A percentile compares a stretch with the other conserved stretches of the same genome.
phyloP scores from a whole-genome alignment of 2,888 invertebrate species.

The Lamellibrachia satsuma region DNA sequence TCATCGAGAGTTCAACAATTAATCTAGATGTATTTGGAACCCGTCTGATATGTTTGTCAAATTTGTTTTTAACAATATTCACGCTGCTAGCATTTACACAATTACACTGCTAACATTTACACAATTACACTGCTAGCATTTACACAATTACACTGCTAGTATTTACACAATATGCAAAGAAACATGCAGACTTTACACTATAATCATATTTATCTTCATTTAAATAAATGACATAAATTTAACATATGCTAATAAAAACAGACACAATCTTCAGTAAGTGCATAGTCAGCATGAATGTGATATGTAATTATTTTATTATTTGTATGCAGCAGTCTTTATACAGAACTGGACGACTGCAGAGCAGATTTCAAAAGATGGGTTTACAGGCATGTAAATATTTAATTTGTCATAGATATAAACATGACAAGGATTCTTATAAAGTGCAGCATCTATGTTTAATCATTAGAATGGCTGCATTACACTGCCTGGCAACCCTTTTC shows the following conservation, averaged over 20 bases:
- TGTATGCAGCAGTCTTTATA: constrained; percentile 46
- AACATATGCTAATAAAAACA: not conserved
- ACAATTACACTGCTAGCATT: too few species aligned
- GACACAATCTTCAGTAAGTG: not conserved
- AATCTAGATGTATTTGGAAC: too few species aligned
- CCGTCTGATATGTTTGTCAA: too few species aligned
- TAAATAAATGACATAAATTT: too few species aligned
- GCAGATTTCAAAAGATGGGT: constrained; percentile 51
- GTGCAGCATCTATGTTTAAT: not conserved
- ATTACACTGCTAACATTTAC: too few species aligned
- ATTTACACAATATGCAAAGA: not conserved
- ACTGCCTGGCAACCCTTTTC: not conserved
- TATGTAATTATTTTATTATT: not conserved
- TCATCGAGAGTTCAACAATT: too few species aligned
- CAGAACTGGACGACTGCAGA: constrained; percentile 52
- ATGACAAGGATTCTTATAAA: not conserved
- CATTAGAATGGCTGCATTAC: not conserved
- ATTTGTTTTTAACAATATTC: too few species aligned
- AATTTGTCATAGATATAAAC: not conserved
- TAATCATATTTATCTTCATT: too few species aligned
- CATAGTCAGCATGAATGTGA: not conserved
- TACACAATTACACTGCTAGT: too few species aligned
- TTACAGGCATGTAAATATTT: constrained; percentile 42
- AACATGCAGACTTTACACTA: not conserved
- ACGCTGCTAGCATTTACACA: too few species aligned